Evolutionary conservation across 2,113 vertebrate genomes (phyloP).

Genomic region (Brachionichthys hirsutus): DNA sequence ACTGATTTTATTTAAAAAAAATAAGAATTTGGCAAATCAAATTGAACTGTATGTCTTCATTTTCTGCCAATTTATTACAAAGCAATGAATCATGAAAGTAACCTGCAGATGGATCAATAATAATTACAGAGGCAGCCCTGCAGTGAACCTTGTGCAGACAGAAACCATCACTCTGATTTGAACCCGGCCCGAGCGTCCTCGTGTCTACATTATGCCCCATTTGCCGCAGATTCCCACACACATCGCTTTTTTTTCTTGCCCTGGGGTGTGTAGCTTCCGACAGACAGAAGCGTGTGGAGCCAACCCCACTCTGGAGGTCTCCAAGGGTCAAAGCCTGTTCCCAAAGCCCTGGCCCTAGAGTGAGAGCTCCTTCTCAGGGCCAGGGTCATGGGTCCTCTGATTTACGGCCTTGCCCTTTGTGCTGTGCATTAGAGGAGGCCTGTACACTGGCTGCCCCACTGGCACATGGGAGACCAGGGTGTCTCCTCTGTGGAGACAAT

Average conservation of each 20-base stretch:
- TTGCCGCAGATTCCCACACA: constrained; percentile 80
- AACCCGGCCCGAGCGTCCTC: constrained; percentile 26
- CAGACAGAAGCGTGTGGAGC: constrained; percentile 63
- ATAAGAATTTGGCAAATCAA: too few relatives aligned
- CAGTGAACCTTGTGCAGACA: constrained; percentile 15
- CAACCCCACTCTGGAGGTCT: constrained; percentile 64
- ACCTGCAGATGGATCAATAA: not conserved
- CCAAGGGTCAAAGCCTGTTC: constrained; percentile 70
- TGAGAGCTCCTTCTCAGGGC: constrained; percentile 68
- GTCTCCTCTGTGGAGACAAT: constrained; percentile 62
- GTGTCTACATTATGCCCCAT: constrained; percentile 59
- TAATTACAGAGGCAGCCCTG: not conserved
- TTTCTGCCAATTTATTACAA: not conserved
- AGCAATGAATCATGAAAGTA: not conserved
- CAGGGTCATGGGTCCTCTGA: constrained; percentile 71
- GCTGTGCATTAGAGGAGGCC: constrained; percentile 40
- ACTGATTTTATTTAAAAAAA: too few relatives aligned
- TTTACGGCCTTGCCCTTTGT: constrained; percentile 71
- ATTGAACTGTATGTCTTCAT: too few relatives aligned
- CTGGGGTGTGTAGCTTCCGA: constrained; percentile 54
- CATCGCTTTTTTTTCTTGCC: constrained; percentile 47
- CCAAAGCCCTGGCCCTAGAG: constrained; percentile 45
- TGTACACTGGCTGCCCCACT: constrained; percentile 39
- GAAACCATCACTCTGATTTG: constrained; percentile 41
- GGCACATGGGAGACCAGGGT: constrained; percentile 40